phyloP scores from a whole-genome alignment of 2,888 invertebrate species.

The Onchidella celtica region DNA sequence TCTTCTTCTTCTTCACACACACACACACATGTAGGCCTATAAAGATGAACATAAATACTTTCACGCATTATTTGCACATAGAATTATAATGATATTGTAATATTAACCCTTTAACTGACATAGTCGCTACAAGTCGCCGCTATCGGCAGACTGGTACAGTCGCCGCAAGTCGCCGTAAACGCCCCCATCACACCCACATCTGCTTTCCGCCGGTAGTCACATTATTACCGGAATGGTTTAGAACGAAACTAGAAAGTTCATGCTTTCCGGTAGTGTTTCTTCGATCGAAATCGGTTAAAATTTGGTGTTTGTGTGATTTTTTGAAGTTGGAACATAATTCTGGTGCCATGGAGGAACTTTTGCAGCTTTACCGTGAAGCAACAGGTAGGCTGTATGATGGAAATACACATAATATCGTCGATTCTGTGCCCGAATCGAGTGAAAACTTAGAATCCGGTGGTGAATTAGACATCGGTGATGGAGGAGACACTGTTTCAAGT shows the following conservation, averaged over 20 bases:
- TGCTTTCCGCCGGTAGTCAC: background rate
- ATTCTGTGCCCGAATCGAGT: no score
- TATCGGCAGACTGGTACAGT: no score
- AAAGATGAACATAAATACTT: no score
- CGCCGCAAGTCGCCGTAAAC: background rate
- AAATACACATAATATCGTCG: background rate
- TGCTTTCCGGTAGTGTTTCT: background rate
- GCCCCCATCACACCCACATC: background rate
- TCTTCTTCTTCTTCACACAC: no score
- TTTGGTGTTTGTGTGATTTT: background rate
- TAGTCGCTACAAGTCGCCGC: no score
- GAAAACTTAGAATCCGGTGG: no score
- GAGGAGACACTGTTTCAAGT: background rate
- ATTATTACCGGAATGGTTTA: background rate
- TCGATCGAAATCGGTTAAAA: background rate
- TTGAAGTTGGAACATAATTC: background rate
- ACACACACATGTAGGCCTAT: no score
- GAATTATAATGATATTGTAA: no score
- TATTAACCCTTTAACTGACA: no score
- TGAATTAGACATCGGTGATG: background rate
- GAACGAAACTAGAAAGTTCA: background rate
- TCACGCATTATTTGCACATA: no score
- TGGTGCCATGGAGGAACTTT: background rate
- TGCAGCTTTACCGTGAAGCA: background rate
- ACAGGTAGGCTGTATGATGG: background rate